phyloP scores from a whole-genome alignment of 2,888 invertebrate species.

The Syrphus vitripennis region DNA sequence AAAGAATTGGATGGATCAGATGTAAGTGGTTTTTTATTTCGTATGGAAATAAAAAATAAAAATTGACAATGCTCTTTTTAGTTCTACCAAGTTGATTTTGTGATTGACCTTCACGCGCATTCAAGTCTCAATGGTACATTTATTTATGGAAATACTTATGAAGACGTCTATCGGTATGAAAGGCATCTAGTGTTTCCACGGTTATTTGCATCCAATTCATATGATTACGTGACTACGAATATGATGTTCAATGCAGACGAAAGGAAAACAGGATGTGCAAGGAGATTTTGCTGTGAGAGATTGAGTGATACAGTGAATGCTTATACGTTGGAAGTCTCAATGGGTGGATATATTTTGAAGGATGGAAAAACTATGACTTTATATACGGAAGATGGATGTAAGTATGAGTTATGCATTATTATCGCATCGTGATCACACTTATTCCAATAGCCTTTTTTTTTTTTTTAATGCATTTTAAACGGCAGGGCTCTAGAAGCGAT shows the following conservation, averaged over 20 bases:
- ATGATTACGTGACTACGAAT: conserved; percentile 92
- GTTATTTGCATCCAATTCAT: conserved; percentile 91
- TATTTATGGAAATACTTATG: conserved; percentile 96
- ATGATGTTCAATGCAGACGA: conserved; percentile 97
- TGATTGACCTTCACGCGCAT: conserved; percentile 97
- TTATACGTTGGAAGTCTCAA: conserved; percentile 94
- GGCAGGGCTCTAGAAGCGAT: too few species aligned
- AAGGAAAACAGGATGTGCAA: conserved; percentile 91
- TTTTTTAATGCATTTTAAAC: too few species aligned
- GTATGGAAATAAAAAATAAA: neutral
- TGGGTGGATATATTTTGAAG: conserved; percentile 91
- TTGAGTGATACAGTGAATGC: conserved; percentile 91
- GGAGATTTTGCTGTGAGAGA: conserved; percentile 89
- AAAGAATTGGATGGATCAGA: conserved; percentile 90
- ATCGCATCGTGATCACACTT: neutral
- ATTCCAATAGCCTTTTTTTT: too few species aligned
- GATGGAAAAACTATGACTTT: conserved; percentile 87
- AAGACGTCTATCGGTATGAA: conserved; percentile 94
- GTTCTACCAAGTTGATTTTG: conserved; percentile 91
- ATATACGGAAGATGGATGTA: conserved; percentile 98
- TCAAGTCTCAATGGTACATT: conserved; percentile 95
- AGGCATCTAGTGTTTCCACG: conserved; percentile 97
- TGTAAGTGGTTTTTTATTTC: conserved; percentile 82
- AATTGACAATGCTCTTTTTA: conserved; percentile 53
- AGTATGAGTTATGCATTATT: conserved; percentile 83